Conservation (phyloP, 30 jellyfish, hydroid and myxozoan species). For the Aurelia sp. region DNA sequence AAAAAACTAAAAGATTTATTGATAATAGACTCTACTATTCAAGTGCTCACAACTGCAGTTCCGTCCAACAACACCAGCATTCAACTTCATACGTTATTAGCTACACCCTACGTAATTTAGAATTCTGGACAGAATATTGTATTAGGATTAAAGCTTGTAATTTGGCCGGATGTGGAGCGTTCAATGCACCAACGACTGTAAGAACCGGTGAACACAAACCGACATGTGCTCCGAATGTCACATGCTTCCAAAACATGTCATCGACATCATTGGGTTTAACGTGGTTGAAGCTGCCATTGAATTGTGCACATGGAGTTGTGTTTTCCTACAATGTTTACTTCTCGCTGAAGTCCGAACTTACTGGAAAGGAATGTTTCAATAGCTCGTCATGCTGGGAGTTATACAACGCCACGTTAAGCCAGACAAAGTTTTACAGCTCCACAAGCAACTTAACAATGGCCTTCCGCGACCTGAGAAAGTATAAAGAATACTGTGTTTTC, state of each 20-base stretch:
- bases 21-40: no score
- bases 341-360: not conserved
- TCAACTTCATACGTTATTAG: conserved; percentile 15
- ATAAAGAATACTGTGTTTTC: conserved; percentile 36
- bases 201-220: conserved; percentile 67
- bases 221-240: conserved; percentile 46
- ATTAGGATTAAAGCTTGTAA: conserved; percentile 65
- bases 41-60: conserved; percentile 15
- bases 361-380: conserved; percentile 39
- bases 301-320: conserved; percentile 62
- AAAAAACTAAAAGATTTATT: no score
- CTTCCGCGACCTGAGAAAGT: conserved; percentile 40
- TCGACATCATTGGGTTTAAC: conserved; percentile 25
- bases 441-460: not conserved
- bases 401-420: not conserved
- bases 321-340: conserved; percentile 29
- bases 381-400: conserved; percentile 24
- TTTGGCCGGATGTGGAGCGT: conserved; percentile 70
- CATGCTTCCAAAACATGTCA: conserved; percentile 16
- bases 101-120: conserved; percentile 1
- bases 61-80: not conserved
- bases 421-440: not conserved
- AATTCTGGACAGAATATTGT: conserved; percentile 52
- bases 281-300: conserved; percentile 33
- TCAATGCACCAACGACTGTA: not conserved